Conservation (phyloP, 2,113 vertebrate genomes). For the Excalfactoria chinensis region DNA sequence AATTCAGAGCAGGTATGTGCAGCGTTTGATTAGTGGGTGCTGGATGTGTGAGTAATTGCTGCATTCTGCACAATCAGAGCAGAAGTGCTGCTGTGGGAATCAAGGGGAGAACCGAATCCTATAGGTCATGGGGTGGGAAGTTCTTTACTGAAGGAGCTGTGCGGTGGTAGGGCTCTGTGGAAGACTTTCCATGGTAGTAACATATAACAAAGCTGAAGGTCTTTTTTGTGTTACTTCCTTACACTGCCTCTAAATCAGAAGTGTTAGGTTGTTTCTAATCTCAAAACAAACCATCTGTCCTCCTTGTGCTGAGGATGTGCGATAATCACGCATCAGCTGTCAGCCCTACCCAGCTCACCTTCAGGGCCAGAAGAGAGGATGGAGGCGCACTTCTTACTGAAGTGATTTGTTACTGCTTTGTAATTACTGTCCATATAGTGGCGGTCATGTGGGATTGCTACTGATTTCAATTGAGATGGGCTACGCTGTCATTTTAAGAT, state of each 20-base stretch:
- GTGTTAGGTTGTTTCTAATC: background rate
- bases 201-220: background rate
- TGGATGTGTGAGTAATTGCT: background rate
- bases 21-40: fast-evolving
- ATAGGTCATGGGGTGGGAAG: background rate
- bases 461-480: background rate
- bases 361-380: background rate
- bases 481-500: background rate
- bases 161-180: background rate
- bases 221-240: background rate
- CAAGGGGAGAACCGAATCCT: background rate
- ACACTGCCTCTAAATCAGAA: background rate
- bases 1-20: background rate
- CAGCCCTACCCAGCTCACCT: background rate
- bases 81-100: background rate
- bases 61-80: fast-evolving
- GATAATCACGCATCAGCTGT: background rate
- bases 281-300: background rate
- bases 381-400: background rate
- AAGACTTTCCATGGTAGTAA: background rate
- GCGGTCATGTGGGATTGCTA: too few relatives aligned
- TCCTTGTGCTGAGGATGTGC: background rate
- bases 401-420: background rate
- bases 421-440: background rate
- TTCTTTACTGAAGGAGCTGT: background rate